A percentile compares a stretch with the other conserved stretches of the same genome.
Evolutionary conservation across 1,140 invertebrate species (phyloP).

Genomic region (Bombus affinis): DNA sequence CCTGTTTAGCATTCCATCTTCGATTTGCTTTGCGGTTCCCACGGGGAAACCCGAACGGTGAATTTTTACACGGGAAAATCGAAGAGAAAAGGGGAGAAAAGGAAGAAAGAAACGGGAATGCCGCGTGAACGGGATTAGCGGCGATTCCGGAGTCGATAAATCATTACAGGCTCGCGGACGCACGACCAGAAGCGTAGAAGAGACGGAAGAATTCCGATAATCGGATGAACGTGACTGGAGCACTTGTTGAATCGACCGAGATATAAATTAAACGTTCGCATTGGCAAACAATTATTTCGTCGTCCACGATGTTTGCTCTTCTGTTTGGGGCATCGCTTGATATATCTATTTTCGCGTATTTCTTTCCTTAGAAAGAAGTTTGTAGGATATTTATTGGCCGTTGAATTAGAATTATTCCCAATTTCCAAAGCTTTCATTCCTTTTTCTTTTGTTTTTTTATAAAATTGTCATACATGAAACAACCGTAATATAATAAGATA

Average conservation of each 20-base stretch:
- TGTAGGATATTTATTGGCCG: background rate
- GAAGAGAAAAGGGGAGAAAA: background rate
- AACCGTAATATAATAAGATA: too few relatives aligned
- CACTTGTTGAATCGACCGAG: constrained; percentile 47
- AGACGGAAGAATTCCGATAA: constrained; percentile 51
- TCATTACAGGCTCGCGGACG: constrained; percentile 27
- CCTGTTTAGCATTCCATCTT: constrained; percentile 82
- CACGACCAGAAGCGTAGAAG: background rate
- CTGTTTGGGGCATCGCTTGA: background rate
- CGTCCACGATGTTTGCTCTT: background rate
- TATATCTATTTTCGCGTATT: background rate
- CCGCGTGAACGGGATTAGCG: constrained; percentile 38
- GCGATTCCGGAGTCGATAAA: constrained; percentile 44
- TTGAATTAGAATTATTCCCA: background rate
- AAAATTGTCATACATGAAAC: too few relatives aligned
- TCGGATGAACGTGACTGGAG: constrained; percentile 46
- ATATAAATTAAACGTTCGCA: constrained; percentile 36
- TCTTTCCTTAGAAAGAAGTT: background rate
- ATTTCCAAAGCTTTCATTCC: background rate
- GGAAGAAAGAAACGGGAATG: too few relatives aligned
- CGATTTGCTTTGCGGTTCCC: constrained; percentile 73
- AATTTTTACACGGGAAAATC: constrained; percentile 58
- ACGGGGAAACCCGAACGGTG: constrained; percentile 34
- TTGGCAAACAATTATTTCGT: constrained; percentile 31
- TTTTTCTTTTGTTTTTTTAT: too few relatives aligned